Evolutionary conservation across 2,113 vertebrate species (phyloP).

Genomic region (Entomyzon cyanotis): DNA sequence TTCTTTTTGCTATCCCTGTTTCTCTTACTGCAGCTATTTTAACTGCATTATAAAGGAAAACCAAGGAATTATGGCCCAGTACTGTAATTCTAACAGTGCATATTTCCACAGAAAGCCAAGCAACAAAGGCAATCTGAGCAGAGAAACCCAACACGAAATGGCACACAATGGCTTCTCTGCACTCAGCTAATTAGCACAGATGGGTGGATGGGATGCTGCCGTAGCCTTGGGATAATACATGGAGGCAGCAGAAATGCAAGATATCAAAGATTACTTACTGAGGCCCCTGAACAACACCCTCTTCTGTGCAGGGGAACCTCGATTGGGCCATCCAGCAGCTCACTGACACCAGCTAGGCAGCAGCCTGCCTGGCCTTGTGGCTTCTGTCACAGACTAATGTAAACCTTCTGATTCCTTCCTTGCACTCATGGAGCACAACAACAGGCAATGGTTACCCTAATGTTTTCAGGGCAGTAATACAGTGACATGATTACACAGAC

Average conservation of each 20-base stretch:
- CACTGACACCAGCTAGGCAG: neutral
- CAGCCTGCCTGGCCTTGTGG: neutral
- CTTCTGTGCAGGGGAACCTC: neutral
- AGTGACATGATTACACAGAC: rapidly evolving
- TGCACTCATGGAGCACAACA: neutral
- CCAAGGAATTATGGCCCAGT: neutral
- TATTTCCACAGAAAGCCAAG: neutral
- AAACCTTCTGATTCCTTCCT: neutral
- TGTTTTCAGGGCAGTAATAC: neutral
- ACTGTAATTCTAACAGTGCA: neutral
- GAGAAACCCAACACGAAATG: neutral
- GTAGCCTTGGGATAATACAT: neutral
- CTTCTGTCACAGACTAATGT: neutral
- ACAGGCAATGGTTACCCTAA: neutral
- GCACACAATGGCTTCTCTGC: neutral
- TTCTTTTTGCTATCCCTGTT: neutral
- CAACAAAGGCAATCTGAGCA: neutral
- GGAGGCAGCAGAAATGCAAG: neutral
- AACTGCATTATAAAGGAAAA: neutral
- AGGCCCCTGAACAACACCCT: neutral
- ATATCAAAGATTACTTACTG: neutral
- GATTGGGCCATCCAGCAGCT: neutral
- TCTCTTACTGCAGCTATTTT: neutral
- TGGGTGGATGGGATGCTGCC: neutral
- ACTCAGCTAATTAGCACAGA: neutral